Conservation (phyloP, 2,113 vertebrate genomes). For the Nestor notabilis region DNA sequence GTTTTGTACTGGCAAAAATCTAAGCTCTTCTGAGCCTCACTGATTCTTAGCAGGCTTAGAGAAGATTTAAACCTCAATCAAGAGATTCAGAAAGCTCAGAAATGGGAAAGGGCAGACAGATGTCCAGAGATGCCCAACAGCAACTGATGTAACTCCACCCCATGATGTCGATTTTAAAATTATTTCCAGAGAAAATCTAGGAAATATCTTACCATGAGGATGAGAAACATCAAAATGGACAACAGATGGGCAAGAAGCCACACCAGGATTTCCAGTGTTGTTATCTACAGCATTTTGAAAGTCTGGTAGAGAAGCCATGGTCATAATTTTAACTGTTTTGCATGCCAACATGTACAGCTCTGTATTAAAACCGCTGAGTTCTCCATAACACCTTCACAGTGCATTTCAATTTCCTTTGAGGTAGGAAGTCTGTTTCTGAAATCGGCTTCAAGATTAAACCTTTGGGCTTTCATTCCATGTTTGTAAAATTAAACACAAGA, state of each 20-base stretch:
- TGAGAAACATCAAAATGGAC: neutral
- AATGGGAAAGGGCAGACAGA: neutral
- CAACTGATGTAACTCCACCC: neutral
- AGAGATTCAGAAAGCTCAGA: neutral
- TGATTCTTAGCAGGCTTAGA: neutral
- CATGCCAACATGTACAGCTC: neutral
- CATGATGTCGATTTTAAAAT: accelerated
- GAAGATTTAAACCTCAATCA: neutral
- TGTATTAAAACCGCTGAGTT: neutral
- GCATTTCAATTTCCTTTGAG: neutral
- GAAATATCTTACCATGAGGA: neutral
- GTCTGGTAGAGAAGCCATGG: neutral
- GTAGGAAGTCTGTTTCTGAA: neutral
- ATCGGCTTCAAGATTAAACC: neutral
- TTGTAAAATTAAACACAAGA: neutral
- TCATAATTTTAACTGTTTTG: neutral
- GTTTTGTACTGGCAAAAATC: neutral
- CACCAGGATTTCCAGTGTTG: neutral
- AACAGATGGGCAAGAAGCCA: neutral
- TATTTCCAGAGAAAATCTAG: neutral
- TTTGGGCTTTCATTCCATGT: neutral
- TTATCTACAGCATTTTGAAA: neutral
- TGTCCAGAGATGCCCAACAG: neutral
- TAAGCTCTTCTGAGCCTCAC: neutral
- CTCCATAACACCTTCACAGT: accelerated